phyloP scores from a whole-genome alignment of 2,113 vertebrate species.

The Trichechus manatus region DNA sequence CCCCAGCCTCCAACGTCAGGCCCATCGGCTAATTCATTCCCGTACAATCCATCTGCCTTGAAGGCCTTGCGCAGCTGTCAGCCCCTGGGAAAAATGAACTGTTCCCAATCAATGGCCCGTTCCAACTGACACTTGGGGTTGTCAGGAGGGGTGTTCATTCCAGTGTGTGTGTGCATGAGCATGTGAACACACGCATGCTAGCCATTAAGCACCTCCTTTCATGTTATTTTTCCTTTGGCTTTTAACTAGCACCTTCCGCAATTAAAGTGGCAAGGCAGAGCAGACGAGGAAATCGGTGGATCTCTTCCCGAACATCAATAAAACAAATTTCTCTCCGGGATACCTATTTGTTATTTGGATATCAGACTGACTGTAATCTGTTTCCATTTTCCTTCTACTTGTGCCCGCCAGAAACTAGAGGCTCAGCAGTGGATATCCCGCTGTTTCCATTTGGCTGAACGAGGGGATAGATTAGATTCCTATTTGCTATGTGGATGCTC shows the following conservation, averaged over 20 bases:
- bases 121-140: not conserved
- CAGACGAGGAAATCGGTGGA: conserved; percentile 29
- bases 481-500: conserved; percentile 84
- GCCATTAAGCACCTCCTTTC: not conserved
- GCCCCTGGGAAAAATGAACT: not conserved
- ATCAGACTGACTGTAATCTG: conserved; percentile 79
- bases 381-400: conserved; percentile 79
- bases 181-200: fast-evolving
- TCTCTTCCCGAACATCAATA: conserved; percentile 44
- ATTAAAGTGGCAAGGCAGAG: conserved; percentile 21
- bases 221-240: conserved; percentile 1
- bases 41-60: not conserved
- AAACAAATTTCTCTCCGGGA: conserved; percentile 67
- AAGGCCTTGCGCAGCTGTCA: conserved; percentile 30
- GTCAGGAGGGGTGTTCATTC: not conserved
- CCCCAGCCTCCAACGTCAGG: not conserved
- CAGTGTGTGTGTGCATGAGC: fast-evolving
- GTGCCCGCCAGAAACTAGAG: conserved; percentile 82
- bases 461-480: conserved; percentile 86
- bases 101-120: not conserved
- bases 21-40: not conserved
- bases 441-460: conserved; percentile 85
- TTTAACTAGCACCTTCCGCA: conserved; percentile 7
- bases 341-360: conserved; percentile 76
- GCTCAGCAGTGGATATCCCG: conserved; percentile 77